These are phyloP conservation scores for Eubasilissa regina DNA, from an alignment of 1,140 invertebrate species.

Conservation along the genomic window DNA sequence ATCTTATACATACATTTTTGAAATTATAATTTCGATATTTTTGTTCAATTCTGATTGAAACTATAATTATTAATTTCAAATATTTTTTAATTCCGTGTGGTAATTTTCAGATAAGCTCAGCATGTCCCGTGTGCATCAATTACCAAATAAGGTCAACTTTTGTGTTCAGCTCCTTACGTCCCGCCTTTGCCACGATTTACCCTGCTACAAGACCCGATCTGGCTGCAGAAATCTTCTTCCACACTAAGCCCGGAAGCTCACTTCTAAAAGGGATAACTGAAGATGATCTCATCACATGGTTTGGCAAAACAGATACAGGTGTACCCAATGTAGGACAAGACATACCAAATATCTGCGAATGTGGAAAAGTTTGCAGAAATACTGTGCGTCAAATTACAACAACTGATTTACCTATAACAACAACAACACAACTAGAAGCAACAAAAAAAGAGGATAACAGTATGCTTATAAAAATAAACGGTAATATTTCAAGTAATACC, in stretches of 20 bases:
- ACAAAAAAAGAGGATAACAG: background rate
- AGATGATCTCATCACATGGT: constrained; percentile 78
- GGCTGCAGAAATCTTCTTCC: constrained; percentile 76
- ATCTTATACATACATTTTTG: background rate
- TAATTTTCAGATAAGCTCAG: constrained; percentile 69
- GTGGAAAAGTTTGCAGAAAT: constrained; percentile 66
- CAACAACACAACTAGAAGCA: constrained; percentile 6
- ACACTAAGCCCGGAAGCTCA: constrained; percentile 72
- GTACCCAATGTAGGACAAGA: constrained; percentile 66
- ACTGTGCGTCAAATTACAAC: background rate
- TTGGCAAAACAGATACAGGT: constrained; percentile 72
- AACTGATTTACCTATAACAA: constrained; percentile 62
- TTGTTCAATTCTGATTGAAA: background rate
- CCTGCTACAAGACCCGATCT: constrained; percentile 74
- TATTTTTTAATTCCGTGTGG: no score
- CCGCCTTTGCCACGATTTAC: constrained; percentile 76
- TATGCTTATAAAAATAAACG: background rate
- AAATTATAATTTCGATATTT: constrained; percentile 50
- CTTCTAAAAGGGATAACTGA: constrained; percentile 74
- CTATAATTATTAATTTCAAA: no score
- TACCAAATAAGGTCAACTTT: constrained; percentile 74
- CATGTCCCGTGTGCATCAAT: constrained; percentile 75
- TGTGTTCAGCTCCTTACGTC: constrained; percentile 74
- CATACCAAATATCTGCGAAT: constrained; percentile 71
- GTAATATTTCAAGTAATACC: background rate